phyloP scores from a whole-genome alignment of 2,797 vertebrate genomes.

The Ptychadena robeensis region DNA sequence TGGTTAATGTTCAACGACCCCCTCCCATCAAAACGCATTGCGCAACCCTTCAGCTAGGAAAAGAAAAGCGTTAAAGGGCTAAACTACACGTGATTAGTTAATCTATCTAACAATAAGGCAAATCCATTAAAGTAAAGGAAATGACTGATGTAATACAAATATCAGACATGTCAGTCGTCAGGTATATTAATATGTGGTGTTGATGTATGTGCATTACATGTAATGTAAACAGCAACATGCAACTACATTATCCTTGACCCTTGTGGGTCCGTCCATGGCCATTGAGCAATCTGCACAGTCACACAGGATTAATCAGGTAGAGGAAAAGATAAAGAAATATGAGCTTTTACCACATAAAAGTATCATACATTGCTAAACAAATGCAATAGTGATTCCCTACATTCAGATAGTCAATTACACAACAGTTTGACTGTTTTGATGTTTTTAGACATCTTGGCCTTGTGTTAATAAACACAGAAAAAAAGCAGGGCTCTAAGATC shows the following conservation, averaged over 20 bases:
- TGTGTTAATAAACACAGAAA: no score
- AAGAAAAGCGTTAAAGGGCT: conserved; percentile 16
- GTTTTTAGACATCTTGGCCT: no score
- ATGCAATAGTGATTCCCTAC: no score
- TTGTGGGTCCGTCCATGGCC: not conserved
- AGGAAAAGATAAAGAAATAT: no score
- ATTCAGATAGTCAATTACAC: no score
- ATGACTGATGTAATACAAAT: not conserved
- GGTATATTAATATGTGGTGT: not conserved
- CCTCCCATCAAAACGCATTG: conserved; percentile 14
- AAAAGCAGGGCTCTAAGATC: no score
- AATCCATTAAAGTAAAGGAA: conserved; percentile 6
- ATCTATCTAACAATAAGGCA: conserved; percentile 12
- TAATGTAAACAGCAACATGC: not conserved
- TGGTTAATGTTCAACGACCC: conserved; percentile 44
- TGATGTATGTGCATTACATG: not conserved
- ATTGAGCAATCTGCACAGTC: not conserved
- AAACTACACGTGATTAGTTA: conserved; percentile 28
- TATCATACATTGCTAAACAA: no score
- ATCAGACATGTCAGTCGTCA: no score
- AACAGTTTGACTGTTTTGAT: no score
- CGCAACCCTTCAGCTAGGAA: conserved; percentile 6
- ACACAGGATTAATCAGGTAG: no score
- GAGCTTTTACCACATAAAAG: no score
- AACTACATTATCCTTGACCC: not conserved